phyloP scores from a whole-genome alignment of 2,113 vertebrate species.

The Pseudonaja textilis region DNA sequence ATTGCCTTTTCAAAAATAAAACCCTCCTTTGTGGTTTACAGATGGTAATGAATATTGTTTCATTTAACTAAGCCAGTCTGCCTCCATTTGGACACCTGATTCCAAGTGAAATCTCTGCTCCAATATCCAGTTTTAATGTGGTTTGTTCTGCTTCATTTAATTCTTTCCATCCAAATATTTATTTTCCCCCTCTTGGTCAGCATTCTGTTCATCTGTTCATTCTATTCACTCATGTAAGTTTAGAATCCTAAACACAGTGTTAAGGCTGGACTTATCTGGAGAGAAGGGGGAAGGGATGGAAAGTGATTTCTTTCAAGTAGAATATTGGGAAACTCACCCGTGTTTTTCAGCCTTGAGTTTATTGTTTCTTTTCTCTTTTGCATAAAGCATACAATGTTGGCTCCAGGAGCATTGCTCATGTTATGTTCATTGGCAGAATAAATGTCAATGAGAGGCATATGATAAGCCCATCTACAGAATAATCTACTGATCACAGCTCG shows the following conservation, averaged over 20 bases:
- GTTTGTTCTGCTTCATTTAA: neutral
- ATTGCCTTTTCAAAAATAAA: too few species aligned
- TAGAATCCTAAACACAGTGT: neutral
- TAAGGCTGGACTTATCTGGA: neutral
- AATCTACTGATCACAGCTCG: neutral
- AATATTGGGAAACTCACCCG: neutral
- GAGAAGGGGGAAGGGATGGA: neutral
- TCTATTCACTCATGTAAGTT: neutral
- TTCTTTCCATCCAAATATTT: neutral
- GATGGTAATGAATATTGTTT: neutral
- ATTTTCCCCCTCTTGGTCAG: neutral
- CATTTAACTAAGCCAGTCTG: neutral
- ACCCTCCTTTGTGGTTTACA: neutral
- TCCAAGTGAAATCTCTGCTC: neutral
- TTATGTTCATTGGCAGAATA: neutral
- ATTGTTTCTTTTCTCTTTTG: neutral
- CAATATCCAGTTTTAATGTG: neutral
- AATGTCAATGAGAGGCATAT: neutral
- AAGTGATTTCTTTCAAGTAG: neutral
- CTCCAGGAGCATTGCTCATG: neutral
- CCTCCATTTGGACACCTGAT: neutral
- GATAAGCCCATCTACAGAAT: neutral
- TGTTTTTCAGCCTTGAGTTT: neutral
- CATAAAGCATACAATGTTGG: neutral
- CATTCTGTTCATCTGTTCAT: neutral